Evolutionary conservation across 2,113 vertebrate species (phyloP), one percentile per base, ranked within the genome.

Genomic region (Tetrao urogallus): DNA sequence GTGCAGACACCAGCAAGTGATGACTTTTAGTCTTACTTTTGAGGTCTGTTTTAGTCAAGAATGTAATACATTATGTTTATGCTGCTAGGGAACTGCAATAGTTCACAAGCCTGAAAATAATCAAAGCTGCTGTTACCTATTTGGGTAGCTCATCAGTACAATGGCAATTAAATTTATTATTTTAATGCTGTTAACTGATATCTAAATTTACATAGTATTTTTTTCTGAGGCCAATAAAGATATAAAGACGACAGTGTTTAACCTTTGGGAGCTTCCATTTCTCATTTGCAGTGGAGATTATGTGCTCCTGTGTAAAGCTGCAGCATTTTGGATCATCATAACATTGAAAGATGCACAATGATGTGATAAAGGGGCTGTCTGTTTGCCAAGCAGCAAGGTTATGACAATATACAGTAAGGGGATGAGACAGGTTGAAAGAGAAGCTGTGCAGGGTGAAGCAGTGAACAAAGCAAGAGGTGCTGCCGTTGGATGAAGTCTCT

Each of bases 281-380:
- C 47, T 25, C 14, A 3, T 34, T 14, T 50, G n/a, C n/a, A 60
- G n/a, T 45, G 67, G 22, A 36, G 48, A 30, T 67, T 15, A 6
- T 8, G 14, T 30, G 71, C 38, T 84, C n/a, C 40, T 16, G 4
- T 16, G 21, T 22, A 28, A 21, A 54, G 48, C 32, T 5, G 4
- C 0, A 0, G 63, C 10, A 0, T 17, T 81, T 56, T 4, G 25
- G 63, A 79, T 28, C 43, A 3, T 22, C 0, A 0, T 28, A 63
- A 8, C 5, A 9, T 2, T 3, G 2, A 21, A 6, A 38, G 56
- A 10, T 0, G 0, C 28, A 45, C 36, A 71, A 6, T 3, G 40
- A 9, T 28, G 25, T 60, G 88, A 58, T 65, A 22, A 19, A 19
- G 52, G n/a, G 40, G 38, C 57, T 40, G 15, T 34, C 16, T 3